Evolutionary conservation across 2,797 vertebrate genomes (phyloP), one percentile per base, ranked within the genome.

Genomic region (Smutsia gigantea): DNA sequence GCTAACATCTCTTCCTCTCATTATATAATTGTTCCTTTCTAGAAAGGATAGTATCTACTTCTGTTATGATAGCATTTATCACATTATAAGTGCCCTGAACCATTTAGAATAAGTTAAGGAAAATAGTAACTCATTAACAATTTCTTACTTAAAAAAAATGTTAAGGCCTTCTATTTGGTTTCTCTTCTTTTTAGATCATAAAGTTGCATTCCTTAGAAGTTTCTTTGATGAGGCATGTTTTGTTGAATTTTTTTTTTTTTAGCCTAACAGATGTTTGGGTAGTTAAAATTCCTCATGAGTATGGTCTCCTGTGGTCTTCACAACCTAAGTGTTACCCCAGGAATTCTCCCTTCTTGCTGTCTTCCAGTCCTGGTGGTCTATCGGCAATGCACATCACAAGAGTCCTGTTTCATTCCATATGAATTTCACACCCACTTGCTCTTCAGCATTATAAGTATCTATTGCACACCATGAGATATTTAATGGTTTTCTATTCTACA

Each of bases 201-300:
- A 97, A 98, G 95, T 94, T 90, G 71, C 96, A 97, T 97, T 97
- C 97, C 96, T 97, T 96, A 83, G 95, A 97, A 95, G 94, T 92
- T 96, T 97, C 97, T 98, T 97, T 97, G 98, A 98, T 97, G 98
- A 97, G 96, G 81, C 89, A 96, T 97, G 97, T 97, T 98, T 97
- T 97, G 89, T 85, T 97, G 94, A 97, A 95, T 86, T 93, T 97
- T 96, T 93, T 46, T 46, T 46, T 96, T 98, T 97, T 97, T 92
- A 96, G 93, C 96, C 92, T 95, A 95, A 97, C 98, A 98, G 98
- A 98, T 98, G 98, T 98, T 98, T 97, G 98, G 94, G 96, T 97
- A 98, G 97, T 98, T 98, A 98, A 98, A 97, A 98, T 98, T 98
- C 98, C 98, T 98, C 97, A 93, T 97, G 97, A 97, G 96, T 94